phyloP scores from a whole-genome alignment of 2,797 vertebrate species.

The Cyprinodon diabolis region DNA sequence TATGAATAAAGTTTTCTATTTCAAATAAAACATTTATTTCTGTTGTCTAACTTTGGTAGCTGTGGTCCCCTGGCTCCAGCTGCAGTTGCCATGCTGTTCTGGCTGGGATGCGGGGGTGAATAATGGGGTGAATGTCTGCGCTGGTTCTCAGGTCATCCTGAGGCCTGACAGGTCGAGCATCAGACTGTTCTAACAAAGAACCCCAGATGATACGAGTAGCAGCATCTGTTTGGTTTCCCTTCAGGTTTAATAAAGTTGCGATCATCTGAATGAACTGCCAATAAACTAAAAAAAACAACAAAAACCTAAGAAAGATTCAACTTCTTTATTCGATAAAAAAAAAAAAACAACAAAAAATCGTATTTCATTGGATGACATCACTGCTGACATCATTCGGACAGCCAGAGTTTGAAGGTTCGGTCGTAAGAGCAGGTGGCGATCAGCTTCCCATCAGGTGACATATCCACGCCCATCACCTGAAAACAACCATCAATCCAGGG shows the following conservation, averaged over 20 bases:
- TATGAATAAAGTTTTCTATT: no score
- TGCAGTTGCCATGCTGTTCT: no score
- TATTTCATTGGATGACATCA: neutral
- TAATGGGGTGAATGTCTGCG: no score
- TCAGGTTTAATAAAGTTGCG: neutral
- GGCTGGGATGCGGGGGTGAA: no score
- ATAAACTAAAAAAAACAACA: neutral
- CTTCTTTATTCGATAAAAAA: neutral
- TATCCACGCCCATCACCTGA: slow-evolving; percentile 92
- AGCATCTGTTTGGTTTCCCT: no score
- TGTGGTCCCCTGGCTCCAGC: no score
- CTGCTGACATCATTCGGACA: slow-evolving; percentile 76
- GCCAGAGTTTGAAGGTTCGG: slow-evolving; percentile 97
- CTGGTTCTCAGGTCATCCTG: no score
- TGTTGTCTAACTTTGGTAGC: no score
- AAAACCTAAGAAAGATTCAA: neutral
- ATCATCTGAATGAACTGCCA: neutral
- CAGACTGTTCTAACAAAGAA: no score
- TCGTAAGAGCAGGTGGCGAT: slow-evolving; percentile 96
- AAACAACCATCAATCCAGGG: neutral
- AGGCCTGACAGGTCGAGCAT: no score
- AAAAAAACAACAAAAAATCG: neutral
- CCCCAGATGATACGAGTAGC: no score
- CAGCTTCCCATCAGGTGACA: slow-evolving; percentile 92
- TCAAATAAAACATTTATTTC: no score